Percentiles rank a stretch among this genome's conserved stretches.
These are phyloP conservation scores for Pocillopora grandis DNA, from an alignment of 92 coral and sea anemone species.

Conservation along the genomic window DNA sequence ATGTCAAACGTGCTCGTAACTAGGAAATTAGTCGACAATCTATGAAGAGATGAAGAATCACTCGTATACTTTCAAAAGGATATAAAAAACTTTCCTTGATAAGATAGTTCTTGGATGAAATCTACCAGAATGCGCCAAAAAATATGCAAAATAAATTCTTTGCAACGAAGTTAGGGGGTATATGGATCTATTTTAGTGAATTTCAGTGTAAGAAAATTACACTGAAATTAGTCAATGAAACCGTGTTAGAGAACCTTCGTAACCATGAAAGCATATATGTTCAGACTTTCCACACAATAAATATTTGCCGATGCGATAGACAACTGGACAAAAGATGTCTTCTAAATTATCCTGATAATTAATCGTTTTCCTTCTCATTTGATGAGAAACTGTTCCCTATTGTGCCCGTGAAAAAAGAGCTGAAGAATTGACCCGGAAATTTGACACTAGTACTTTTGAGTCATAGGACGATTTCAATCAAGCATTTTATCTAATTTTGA, in stretches of 20 bases:
- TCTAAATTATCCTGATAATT: constrained; percentile 13
- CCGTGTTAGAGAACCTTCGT: no score
- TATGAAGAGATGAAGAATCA: not conserved
- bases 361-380: not conserved
- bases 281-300: not conserved
- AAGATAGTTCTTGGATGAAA: no score
- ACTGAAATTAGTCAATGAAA: not conserved
- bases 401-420: not conserved
- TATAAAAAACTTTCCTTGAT: not conserved
- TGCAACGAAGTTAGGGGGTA: not conserved
- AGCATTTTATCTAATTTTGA: not conserved
- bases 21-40: not conserved
- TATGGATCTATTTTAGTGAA: not conserved
- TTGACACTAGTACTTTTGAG: not conserved
- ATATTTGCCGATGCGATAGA: constrained; percentile 4
- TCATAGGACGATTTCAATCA: not conserved
- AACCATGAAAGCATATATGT: no score
- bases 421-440: not conserved
- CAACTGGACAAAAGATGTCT: not conserved
- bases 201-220: not conserved
- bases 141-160: not conserved
- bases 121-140: not conserved
- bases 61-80: not conserved
- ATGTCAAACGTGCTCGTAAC: not conserved
- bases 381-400: not conserved